phyloP scores from a whole-genome alignment of 2,113 vertebrate species.

The Leiothrix lutea region DNA sequence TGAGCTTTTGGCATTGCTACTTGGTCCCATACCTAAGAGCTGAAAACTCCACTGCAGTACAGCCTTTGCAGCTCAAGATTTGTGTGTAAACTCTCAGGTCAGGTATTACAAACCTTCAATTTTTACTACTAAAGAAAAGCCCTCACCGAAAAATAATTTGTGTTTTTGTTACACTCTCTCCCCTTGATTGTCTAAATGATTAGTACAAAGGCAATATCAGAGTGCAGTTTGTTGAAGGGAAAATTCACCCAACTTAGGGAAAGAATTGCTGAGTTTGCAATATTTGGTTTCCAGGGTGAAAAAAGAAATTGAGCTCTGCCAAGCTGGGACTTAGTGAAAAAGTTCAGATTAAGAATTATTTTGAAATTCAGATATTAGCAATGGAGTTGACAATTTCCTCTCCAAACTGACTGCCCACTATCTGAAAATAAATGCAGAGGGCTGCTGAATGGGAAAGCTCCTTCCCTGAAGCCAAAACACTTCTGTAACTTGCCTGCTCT shows the following conservation, averaged over 20 bases:
- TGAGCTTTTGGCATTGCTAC: not conserved
- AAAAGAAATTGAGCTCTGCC: not conserved
- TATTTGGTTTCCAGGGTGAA: not conserved
- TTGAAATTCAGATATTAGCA: not conserved
- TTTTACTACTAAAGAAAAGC: not conserved
- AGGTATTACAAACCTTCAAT: not conserved
- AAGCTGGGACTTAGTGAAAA: not conserved
- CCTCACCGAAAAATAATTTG: not conserved
- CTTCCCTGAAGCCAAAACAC: not conserved
- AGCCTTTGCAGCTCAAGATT: not conserved
- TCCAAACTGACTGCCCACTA: not conserved
- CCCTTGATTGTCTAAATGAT: not conserved
- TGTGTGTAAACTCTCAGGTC: not conserved
- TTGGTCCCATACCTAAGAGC: not conserved
- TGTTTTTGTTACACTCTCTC: not conserved
- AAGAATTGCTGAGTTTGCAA: not conserved
- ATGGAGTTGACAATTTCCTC: not conserved
- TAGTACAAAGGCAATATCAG: not conserved
- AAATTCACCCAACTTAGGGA: not conserved
- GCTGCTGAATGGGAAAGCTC: not conserved
- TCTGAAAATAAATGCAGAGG: not conserved
- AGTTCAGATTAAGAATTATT: not conserved
- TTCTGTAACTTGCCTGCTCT: not conserved
- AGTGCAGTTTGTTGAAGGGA: not conserved
- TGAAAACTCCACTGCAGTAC: not conserved